Evolutionary conservation across 2,888 invertebrate species (phyloP).

Genomic region (Mythimna pallens): DNA sequence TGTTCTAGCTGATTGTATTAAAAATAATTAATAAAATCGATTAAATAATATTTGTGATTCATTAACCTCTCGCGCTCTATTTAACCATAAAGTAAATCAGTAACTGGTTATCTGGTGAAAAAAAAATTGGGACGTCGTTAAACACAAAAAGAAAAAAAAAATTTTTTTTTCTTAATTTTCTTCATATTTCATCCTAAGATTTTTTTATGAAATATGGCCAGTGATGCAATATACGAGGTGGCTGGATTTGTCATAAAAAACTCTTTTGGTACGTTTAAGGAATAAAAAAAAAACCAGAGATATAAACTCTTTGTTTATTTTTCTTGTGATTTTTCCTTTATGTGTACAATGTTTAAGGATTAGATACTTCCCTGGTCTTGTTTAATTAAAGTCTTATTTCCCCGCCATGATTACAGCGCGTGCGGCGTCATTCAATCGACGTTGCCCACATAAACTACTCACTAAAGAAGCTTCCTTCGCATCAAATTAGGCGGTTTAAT

Average conservation of each 20-base stretch:
- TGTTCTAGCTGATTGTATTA: neutral
- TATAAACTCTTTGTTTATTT: neutral
- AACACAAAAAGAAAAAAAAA: slow-evolving; percentile 7
- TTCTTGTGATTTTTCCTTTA: neutral
- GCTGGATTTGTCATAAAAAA: neutral
- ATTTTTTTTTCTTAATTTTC: neutral
- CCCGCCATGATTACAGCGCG: slow-evolving; percentile 70
- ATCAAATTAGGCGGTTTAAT: slow-evolving; percentile 89
- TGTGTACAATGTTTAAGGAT: neutral
- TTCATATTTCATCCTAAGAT: neutral
- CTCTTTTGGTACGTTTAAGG: neutral
- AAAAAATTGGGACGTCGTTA: slow-evolving; percentile 3
- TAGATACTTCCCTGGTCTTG: slow-evolving; percentile 3
- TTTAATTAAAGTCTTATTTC: slow-evolving; percentile 52
- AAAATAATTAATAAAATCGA: neutral
- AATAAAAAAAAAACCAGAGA: too few relatives aligned
- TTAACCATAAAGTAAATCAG: neutral
- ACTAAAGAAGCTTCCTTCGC: slow-evolving; percentile 80
- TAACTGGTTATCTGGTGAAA: neutral
- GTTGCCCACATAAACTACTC: slow-evolving; percentile 82
- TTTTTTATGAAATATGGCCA: neutral
- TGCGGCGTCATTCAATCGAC: slow-evolving; percentile 79
- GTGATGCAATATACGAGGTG: neutral
- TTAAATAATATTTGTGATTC: too few relatives aligned
- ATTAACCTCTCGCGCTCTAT: too few relatives aligned